Evolutionary conservation across 2,888 invertebrate species (phyloP).

Genomic region (Pollenia griseotomentosa): DNA sequence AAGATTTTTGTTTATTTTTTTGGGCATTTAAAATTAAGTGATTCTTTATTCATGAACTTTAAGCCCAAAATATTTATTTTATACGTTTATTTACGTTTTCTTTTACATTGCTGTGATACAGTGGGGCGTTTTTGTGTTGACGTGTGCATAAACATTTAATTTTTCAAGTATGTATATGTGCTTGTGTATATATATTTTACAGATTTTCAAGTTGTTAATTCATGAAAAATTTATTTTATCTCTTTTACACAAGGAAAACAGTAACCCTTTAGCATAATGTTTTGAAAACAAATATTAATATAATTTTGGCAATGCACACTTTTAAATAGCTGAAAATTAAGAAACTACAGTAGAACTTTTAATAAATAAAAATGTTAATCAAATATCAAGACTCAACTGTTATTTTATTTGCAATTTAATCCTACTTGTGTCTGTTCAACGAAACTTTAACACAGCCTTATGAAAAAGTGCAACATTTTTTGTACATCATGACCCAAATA

Average conservation of each 20-base stretch:
- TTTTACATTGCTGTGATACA: conserved; percentile 7
- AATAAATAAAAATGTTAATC: conserved; percentile 77
- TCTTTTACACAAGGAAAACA: no score
- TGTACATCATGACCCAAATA: conserved; percentile 55
- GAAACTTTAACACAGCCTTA: background rate
- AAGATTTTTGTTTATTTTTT: conserved; percentile 17
- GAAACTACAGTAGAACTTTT: conserved; percentile 69
- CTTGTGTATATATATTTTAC: background rate
- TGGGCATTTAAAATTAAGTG: conserved; percentile 66
- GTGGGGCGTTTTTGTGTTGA: conserved; percentile 79
- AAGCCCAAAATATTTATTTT: conserved; percentile 56
- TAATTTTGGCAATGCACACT: background rate
- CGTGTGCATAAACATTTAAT: conserved; percentile 77
- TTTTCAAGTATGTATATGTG: conserved; percentile 63
- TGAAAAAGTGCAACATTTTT: background rate
- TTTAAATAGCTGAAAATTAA: conserved; percentile 10
- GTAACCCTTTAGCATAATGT: background rate
- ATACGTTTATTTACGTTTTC: conserved; percentile 40
- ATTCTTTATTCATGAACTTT: conserved; percentile 70
- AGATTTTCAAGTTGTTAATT: conserved; percentile 4
- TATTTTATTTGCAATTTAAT: conserved; percentile 30
- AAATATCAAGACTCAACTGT: conserved; percentile 77
- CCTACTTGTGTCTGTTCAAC: conserved; percentile 13
- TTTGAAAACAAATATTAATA: background rate
- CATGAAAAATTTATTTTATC: background rate